Evolutionary conservation across 2,888 invertebrate species (phyloP).

Genomic region (Megaustenia siamemsis): DNA sequence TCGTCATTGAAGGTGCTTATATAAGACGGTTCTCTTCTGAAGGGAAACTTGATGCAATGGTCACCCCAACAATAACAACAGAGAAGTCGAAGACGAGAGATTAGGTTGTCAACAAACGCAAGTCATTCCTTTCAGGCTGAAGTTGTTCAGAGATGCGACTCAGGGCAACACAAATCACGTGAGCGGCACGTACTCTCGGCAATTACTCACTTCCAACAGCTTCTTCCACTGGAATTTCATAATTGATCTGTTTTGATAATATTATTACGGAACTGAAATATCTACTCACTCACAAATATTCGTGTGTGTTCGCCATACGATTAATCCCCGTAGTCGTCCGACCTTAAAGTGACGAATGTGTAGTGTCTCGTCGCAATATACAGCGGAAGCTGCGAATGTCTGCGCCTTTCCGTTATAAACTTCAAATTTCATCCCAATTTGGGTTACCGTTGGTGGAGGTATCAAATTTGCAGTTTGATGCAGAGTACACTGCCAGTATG

Average conservation of each 20-base stretch:
- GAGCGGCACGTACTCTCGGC: constrained; percentile 4
- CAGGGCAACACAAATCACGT: neutral
- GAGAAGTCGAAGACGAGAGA: neutral
- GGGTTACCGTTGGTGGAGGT: too few species aligned
- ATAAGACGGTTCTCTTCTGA: neutral
- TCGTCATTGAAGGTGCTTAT: constrained; percentile 41
- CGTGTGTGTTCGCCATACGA: too few species aligned
- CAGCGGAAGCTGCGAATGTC: too few species aligned
- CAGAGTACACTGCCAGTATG: too few species aligned
- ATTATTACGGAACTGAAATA: neutral
- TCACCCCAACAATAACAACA: neutral
- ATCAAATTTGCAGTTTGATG: too few species aligned
- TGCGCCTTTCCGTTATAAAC: too few species aligned
- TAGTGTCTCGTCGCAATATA: too few species aligned
- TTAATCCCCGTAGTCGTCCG: too few species aligned
- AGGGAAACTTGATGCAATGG: neutral
- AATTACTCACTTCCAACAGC: neutral
- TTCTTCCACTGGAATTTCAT: constrained; percentile 12
- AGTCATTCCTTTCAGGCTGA: neutral
- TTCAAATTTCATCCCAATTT: too few species aligned
- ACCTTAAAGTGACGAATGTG: too few species aligned
- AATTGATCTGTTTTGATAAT: neutral
- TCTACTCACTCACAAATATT: too few species aligned
- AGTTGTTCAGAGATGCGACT: neutral
- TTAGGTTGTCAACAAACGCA: neutral